These are phyloP conservation scores for Saturnia japonica DNA, from an alignment of 2,888 invertebrate species.

Conservation along the genomic window DNA sequence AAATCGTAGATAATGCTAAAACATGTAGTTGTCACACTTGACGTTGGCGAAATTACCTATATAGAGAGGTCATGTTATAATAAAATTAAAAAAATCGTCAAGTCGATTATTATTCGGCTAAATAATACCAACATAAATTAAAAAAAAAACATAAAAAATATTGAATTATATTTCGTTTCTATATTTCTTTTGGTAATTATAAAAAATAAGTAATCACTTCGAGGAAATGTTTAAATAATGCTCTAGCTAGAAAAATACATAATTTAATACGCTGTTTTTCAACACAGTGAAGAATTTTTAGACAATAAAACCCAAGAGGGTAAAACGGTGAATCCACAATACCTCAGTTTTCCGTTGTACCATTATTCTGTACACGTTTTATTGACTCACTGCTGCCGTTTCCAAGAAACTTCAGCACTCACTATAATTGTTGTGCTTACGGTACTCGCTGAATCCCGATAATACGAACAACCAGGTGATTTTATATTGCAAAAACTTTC, in stretches of 20 bases:
- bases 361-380: conserved; percentile 43
- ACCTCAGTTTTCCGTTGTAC: conserved; percentile 43
- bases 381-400: conserved; percentile 39
- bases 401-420: conserved; percentile 58
- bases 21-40: too few relatives aligned
- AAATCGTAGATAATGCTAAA: too few relatives aligned
- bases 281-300: conserved; percentile 11
- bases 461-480: conserved; percentile 23
- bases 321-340: conserved; percentile 29
- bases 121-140: too few relatives aligned
- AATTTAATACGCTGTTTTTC: neutral
- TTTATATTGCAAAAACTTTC: conserved; percentile 23
- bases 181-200: neutral
- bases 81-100: too few relatives aligned
- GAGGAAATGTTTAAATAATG: neutral
- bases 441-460: conserved; percentile 15
- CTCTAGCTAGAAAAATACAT: neutral
- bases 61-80: too few relatives aligned
- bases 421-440: conserved; percentile 55
- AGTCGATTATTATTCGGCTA: too few relatives aligned
- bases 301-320: conserved; percentile 22
- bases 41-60: too few relatives aligned
- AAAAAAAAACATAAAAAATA: too few relatives aligned
- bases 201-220: neutral
- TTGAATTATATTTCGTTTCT: neutral